Evolutionary conservation across 2,888 invertebrate genomes (phyloP).

Genomic region (Eilema caniola): DNA sequence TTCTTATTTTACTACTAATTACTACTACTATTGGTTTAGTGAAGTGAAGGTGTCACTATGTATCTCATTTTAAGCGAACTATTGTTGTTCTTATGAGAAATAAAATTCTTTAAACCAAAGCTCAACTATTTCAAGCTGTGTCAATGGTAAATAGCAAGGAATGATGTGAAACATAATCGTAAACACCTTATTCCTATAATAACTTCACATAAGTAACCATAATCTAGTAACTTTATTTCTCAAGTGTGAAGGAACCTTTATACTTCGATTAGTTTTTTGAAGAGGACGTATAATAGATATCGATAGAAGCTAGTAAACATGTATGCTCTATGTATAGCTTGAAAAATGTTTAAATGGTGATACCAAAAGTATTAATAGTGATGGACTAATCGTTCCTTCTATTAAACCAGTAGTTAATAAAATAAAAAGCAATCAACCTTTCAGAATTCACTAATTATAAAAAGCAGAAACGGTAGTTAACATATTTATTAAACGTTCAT

Average conservation of each 20-base stretch:
- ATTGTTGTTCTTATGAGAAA: no score
- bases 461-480: slow-evolving; percentile 57
- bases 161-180: background rate
- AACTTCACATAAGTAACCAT: background rate
- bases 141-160: no score
- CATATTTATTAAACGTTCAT: slow-evolving; percentile 55
- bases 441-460: slow-evolving; percentile 52
- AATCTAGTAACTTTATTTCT: background rate
- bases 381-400: slow-evolving; percentile 43
- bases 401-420: slow-evolving; percentile 50
- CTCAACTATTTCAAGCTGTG: background rate
- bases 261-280: background rate
- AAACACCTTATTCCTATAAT: background rate
- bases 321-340: background rate
- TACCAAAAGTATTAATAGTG: slow-evolving; percentile 35
- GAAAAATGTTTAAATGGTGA: slow-evolving; percentile 30
- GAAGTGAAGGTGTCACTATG: no score
- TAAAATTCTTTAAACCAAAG: no score
- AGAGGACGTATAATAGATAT: slow-evolving; percentile 5
- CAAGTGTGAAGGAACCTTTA: background rate
- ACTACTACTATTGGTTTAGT: no score
- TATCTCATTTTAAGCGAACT: no score
- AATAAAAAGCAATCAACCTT: slow-evolving; percentile 52
- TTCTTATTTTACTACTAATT: no score
- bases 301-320: slow-evolving; percentile 23